Evolutionary conservation across 2,888 invertebrate species (phyloP).

Genomic region (Eledone cirrhosa): DNA sequence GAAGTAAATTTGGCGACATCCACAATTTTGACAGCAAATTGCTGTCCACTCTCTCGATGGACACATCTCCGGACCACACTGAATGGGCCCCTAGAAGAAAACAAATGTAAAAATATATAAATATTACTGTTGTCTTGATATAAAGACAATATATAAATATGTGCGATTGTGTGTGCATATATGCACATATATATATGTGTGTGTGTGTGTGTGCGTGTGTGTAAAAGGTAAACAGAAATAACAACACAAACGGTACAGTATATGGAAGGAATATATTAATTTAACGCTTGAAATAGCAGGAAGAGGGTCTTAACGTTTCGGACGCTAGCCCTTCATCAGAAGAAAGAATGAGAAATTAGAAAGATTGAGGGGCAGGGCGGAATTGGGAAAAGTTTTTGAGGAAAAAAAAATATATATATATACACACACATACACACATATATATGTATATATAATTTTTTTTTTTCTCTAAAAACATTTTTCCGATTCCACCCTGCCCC

Average conservation of each 20-base stretch:
- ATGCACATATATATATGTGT: not conserved
- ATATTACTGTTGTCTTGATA: too few species aligned
- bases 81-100: slow-evolving; percentile 80
- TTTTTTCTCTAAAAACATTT: too few species aligned
- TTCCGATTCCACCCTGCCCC: too few species aligned
- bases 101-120: not conserved
- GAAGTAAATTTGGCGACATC: slow-evolving; percentile 97
- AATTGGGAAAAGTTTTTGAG: not conserved
- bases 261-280: too few species aligned
- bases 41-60: slow-evolving; percentile 91
- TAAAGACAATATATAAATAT: not conserved
- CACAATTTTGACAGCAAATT: slow-evolving; percentile 98
- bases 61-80: slow-evolving; percentile 94
- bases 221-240: too few species aligned
- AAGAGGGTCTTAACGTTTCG: too few species aligned
- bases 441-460: not conserved
- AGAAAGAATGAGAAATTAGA: too few species aligned
- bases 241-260: too few species aligned
- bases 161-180: not conserved
- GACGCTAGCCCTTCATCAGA: too few species aligned
- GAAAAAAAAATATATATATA: not conserved
- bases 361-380: too few species aligned
- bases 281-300: too few species aligned
- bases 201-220: not conserved
- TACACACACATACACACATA: not conserved